A percentile compares a stretch with the other conserved stretches of the same genome.
Evolutionary conservation across 2,888 invertebrate species (phyloP).

Genomic region (Oscheius sp.): DNA sequence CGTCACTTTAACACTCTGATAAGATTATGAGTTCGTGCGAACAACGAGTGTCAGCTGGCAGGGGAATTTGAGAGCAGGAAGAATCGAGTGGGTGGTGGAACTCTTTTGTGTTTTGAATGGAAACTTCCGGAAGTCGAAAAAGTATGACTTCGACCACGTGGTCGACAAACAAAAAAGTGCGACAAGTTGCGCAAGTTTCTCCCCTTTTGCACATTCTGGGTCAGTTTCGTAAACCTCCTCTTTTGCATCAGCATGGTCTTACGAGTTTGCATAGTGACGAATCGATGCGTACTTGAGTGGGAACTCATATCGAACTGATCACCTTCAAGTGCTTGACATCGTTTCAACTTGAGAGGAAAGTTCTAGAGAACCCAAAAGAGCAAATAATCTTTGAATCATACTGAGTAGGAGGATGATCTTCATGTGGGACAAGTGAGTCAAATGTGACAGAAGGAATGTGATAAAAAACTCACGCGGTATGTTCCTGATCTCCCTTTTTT

Average conservation of each 20-base stretch:
- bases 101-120: neutral
- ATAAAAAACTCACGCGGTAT: neutral
- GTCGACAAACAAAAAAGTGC: too few relatives aligned
- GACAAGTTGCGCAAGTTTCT: too few relatives aligned
- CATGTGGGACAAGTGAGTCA: neutral
- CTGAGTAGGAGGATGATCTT: neutral
- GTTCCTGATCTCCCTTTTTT: neutral
- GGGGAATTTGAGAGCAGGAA: neutral
- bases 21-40: neutral
- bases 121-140: conserved; percentile 3
- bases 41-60: conserved; percentile 19
- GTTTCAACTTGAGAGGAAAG: neutral
- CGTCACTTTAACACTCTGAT: neutral
- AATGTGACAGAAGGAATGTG: neutral
- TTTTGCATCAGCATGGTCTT: neutral
- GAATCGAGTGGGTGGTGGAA: neutral
- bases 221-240: conserved; percentile 1
- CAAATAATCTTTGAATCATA: neutral
- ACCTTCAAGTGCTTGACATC: too few relatives aligned
- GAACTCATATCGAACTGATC: too few relatives aligned
- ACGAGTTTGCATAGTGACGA: conserved; percentile 1
- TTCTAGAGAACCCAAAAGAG: neutral
- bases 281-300: neutral
- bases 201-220: neutral
- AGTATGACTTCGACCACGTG: neutral